phyloP scores from a whole-genome alignment of 2,888 invertebrate species.

The Tupiocoris notatus region DNA sequence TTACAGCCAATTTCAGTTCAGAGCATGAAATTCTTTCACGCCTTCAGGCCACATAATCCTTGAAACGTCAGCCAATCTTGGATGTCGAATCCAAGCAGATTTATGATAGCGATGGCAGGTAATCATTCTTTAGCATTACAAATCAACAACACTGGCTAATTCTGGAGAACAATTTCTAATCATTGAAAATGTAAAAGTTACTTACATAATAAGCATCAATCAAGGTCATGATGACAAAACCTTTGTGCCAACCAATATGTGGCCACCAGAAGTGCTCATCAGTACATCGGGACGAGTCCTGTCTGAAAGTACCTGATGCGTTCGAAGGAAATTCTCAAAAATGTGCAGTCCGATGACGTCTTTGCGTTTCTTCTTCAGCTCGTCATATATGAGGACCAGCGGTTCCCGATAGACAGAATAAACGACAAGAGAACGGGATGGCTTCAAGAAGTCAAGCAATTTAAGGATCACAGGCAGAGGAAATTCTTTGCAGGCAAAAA shows the following conservation, averaged over 20 bases:
- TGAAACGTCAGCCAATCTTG: no score
- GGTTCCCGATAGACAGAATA: slow-evolving; percentile 80
- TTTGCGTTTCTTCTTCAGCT: slow-evolving; percentile 66
- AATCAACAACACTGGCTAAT: background rate
- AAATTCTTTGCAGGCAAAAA: slow-evolving; percentile 81
- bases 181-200: background rate
- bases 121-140: no score
- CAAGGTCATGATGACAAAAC: slow-evolving; percentile 2
- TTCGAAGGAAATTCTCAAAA: slow-evolving; percentile 81
- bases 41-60: no score
- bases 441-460: slow-evolving; percentile 72
- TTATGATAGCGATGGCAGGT: no score
- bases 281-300: slow-evolving; percentile 93
- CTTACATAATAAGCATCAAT: background rate
- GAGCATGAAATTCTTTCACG: no score
- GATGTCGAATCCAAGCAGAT: no score
- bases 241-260: slow-evolving; percentile 44
- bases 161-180: background rate
- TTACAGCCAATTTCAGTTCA: no score
- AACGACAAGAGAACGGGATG: slow-evolving; percentile 81
- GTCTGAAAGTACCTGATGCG: slow-evolving; percentile 84
- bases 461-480: slow-evolving; percentile 75
- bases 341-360: slow-evolving; percentile 75
- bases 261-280: slow-evolving; percentile 84
- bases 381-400: slow-evolving; percentile 76